These are phyloP conservation scores for Leptonema lineaticorne DNA, from an alignment of 1,140 invertebrate genomes.

Conservation along the genomic window DNA sequence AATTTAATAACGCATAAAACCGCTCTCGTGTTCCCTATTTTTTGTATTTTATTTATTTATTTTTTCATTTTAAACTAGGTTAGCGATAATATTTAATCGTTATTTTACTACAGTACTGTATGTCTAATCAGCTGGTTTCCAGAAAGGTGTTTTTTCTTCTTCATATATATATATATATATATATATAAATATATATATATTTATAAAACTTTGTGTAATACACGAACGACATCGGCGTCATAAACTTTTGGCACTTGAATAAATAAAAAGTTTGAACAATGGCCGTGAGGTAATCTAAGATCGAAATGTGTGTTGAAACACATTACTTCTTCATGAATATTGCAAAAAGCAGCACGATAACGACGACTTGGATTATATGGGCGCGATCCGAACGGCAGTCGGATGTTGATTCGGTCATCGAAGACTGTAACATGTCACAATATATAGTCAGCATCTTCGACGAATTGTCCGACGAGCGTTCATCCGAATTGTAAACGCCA, in stretches of 20 bases:
- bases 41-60: no score
- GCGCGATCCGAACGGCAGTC: neutral
- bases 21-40: no score
- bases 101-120: conserved; percentile 32
- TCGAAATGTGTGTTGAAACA: conserved; percentile 15
- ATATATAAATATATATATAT: no score
- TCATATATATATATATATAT: neutral
- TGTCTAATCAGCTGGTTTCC: conserved; percentile 41
- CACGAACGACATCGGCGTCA: neutral
- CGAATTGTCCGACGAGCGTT: no score
- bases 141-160: conserved; percentile 24
- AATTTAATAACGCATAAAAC: no score
- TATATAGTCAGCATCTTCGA: neutral
- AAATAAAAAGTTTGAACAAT: conserved; percentile 30
- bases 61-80: no score
- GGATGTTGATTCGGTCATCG: neutral
- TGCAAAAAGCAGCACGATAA: conserved; percentile 30
- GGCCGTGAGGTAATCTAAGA: conserved; percentile 29
- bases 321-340: conserved; percentile 27
- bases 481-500: neutral
- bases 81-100: conserved; percentile 41
- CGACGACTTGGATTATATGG: neutral
- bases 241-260: conserved; percentile 30
- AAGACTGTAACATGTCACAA: neutral
- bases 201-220: no score